Conservation (phyloP, 2,888 invertebrate genomes). For the Pachycephus smyrnensis region DNA sequence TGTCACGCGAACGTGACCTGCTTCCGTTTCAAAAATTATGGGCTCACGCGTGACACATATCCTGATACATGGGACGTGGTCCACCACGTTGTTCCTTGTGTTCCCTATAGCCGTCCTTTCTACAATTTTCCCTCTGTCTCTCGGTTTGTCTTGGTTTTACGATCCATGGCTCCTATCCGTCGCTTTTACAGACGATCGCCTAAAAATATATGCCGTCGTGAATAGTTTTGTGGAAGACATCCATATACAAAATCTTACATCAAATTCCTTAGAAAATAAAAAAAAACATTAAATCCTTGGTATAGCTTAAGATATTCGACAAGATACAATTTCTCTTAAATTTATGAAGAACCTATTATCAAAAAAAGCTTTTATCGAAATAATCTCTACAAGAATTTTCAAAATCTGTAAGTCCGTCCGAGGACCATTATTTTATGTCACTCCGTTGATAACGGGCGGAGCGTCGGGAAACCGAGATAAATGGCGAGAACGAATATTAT, state of each 20-base stretch:
- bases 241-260: background rate
- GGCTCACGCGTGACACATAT: constrained; percentile 44
- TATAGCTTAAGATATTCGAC: background rate
- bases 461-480: background rate
- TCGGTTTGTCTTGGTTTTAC: background rate
- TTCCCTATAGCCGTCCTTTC: background rate
- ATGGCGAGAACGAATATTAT: background rate
- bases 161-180: background rate
- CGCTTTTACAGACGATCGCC: background rate
- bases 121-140: background rate
- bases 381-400: background rate
- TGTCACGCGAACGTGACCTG: constrained; percentile 42
- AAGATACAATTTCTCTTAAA: too few relatives aligned
- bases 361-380: background rate
- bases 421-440: background rate
- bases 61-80: constrained; percentile 14
- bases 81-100: background rate
- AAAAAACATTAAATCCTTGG: background rate
- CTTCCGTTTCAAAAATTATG: constrained; percentile 46
- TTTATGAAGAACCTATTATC: background rate
- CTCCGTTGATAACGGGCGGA: background rate
- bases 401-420: background rate
- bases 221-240: background rate
- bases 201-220: background rate
- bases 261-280: background rate